phyloP scores from a whole-genome alignment of 2,797 vertebrate genomes.

The Chaenodraco wilsoni region DNA sequence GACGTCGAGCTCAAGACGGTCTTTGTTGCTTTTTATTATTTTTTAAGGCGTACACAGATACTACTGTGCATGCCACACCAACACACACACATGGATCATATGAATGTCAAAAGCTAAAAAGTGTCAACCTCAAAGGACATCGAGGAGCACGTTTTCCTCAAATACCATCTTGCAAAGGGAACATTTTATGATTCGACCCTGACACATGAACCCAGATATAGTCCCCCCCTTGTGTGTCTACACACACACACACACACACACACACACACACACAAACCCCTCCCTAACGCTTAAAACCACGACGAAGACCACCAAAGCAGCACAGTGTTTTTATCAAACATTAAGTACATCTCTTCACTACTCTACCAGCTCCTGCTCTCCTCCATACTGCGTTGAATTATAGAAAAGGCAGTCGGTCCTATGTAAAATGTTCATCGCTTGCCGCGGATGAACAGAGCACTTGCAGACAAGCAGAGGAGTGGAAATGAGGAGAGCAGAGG shows the following conservation, averaged over 20 bases:
- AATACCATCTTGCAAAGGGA: slow-evolving; percentile 69
- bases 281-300: slow-evolving; percentile 37
- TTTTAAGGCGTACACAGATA: slow-evolving; percentile 19
- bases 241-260: slow-evolving; percentile 13
- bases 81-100: slow-evolving; percentile 21
- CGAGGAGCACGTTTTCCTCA: slow-evolving; percentile 57
- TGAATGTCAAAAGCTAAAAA: slow-evolving; percentile 77
- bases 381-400: slow-evolving; percentile 58
- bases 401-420: slow-evolving; percentile 56
- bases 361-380: slow-evolving; percentile 33
- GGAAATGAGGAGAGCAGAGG: slow-evolving; percentile 75
- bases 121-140: slow-evolving; percentile 69
- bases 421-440: slow-evolving; percentile 73
- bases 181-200: slow-evolving; percentile 58
- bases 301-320: too few species aligned
- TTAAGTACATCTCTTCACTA: slow-evolving; percentile 39
- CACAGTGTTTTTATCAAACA: slow-evolving; percentile 51
- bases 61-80: slow-evolving; percentile 18
- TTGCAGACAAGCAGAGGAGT: slow-evolving; percentile 76
- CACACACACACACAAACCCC: not conserved
- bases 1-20: slow-evolving; percentile 65
- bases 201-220: slow-evolving; percentile 57
- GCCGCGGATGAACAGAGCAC: slow-evolving; percentile 66
- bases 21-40: slow-evolving; percentile 62
- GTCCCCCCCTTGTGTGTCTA: slow-evolving; percentile 29